Percentiles rank a stretch among this genome's conserved stretches.
Conservation (phyloP, 2,797 vertebrate species). For the Toxotes lorentzi region DNA sequence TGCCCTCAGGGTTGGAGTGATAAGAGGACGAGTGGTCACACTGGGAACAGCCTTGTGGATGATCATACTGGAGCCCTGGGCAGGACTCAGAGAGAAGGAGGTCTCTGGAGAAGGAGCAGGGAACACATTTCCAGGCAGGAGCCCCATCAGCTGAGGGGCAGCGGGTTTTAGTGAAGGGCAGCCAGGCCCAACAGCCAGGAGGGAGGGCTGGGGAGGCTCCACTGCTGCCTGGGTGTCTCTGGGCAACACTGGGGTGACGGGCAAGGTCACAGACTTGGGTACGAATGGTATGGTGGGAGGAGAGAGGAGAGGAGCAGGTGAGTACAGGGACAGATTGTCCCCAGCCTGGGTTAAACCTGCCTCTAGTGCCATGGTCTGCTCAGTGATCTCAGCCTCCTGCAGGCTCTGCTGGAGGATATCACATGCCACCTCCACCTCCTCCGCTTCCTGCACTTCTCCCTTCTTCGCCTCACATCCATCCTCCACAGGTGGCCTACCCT, state of each 20-base stretch:
- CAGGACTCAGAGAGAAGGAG: slow-evolving; percentile 83
- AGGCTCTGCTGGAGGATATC: slow-evolving; percentile 89
- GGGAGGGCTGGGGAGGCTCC: slow-evolving; percentile 86
- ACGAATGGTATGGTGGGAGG: slow-evolving; percentile 73
- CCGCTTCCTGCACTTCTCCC: slow-evolving; percentile 69
- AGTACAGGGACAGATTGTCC: slow-evolving; percentile 81
- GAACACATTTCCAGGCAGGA: slow-evolving; percentile 86
- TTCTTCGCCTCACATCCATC: slow-evolving; percentile 69
- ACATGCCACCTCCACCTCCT: slow-evolving; percentile 81
- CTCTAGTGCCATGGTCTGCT: slow-evolving; percentile 88
- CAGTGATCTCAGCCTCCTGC: slow-evolving; percentile 89
- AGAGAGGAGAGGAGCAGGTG: slow-evolving; percentile 74
- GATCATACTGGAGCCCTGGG: slow-evolving; percentile 84
- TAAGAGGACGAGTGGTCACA: slow-evolving; percentile 73
- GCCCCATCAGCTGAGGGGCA: slow-evolving; percentile 86
- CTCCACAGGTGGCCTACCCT: slow-evolving; percentile 56
- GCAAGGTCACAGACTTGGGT: slow-evolving; percentile 79
- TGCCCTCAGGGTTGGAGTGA: slow-evolving; percentile 75
- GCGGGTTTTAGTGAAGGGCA: slow-evolving; percentile 86
- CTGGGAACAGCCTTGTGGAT: slow-evolving; percentile 82
- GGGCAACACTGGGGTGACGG: slow-evolving; percentile 72
- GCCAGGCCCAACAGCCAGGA: slow-evolving; percentile 86
- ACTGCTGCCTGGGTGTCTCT: slow-evolving; percentile 87
- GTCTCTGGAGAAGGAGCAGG: slow-evolving; percentile 81
- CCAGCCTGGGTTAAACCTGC: slow-evolving; percentile 80